These are phyloP conservation scores for Epinephelus lanceolatus DNA, from an alignment of 2,113 vertebrate species.

Conservation along the genomic window DNA sequence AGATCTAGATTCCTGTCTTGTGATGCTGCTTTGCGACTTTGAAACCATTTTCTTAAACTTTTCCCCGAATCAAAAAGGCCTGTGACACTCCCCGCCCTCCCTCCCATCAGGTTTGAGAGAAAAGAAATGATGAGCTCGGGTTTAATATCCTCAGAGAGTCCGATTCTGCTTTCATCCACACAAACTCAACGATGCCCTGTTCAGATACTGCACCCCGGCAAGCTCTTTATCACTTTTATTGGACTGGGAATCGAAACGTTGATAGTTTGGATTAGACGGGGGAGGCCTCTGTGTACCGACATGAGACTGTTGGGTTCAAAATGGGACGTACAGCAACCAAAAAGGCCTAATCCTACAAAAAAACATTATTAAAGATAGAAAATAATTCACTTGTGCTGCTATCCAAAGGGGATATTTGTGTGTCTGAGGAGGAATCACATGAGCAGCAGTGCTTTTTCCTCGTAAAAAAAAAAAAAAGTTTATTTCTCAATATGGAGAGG, in stretches of 20 bases:
- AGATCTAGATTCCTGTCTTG: neutral
- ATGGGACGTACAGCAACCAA: constrained; percentile 9
- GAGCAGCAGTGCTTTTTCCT: neutral
- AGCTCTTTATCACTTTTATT: constrained; percentile 41
- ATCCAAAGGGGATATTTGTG: neutral
- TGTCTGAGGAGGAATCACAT: neutral
- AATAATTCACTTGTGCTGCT: neutral
- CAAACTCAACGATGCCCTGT: constrained; percentile 9
- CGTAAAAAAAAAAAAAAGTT: neutral
- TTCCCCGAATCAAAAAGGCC: neutral
- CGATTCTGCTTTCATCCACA: neutral
- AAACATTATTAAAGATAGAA: neutral
- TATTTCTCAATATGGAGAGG: neutral
- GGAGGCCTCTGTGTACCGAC: neutral
- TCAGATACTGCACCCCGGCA: neutral
- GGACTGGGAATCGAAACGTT: constrained; percentile 11
- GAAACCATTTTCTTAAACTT: neutral
- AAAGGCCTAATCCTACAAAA: neutral
- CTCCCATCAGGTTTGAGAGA: neutral
- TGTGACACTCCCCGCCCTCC: neutral
- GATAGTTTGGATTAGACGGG: constrained; percentile 9
- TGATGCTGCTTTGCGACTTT: neutral
- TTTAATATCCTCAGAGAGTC: constrained; percentile 61
- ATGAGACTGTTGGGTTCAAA: neutral
- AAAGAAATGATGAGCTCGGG: constrained; percentile 28